Evolutionary conservation across 1,140 invertebrate species (phyloP).

Genomic region (Brachionus asplanchnoidis): DNA sequence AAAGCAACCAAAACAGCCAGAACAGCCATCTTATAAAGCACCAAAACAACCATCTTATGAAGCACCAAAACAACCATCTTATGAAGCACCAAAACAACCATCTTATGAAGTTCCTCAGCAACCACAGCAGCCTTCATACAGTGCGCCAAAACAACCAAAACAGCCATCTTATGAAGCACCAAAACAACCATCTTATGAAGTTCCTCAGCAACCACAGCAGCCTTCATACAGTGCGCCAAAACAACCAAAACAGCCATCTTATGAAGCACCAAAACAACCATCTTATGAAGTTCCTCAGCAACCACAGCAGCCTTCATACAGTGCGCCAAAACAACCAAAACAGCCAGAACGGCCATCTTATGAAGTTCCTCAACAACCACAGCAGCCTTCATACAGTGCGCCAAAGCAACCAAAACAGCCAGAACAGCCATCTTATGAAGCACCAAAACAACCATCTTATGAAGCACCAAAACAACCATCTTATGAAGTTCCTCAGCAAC

Average conservation of each 20-base stretch:
- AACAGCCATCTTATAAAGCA: neutral
- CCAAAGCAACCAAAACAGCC: no score
- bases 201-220: neutral
- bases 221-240: neutral
- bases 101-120: neutral
- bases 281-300: neutral
- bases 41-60: neutral
- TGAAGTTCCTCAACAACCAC: neutral
- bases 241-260: neutral
- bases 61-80: neutral
- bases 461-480: no score
- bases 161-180: neutral
- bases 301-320: neutral
- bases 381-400: no score
- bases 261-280: neutral
- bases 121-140: neutral
- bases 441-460: no score
- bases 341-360: neutral
- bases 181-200: neutral
- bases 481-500: no score
- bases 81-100: neutral
- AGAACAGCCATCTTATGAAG: no score
- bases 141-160: neutral
- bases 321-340: neutral
- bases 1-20: neutral